Percentiles rank a stretch among this genome's conserved stretches.
These are phyloP conservation scores for Mesorhabditis belari DNA, from an alignment of 2,888 invertebrate species.

Conservation along the genomic window DNA sequence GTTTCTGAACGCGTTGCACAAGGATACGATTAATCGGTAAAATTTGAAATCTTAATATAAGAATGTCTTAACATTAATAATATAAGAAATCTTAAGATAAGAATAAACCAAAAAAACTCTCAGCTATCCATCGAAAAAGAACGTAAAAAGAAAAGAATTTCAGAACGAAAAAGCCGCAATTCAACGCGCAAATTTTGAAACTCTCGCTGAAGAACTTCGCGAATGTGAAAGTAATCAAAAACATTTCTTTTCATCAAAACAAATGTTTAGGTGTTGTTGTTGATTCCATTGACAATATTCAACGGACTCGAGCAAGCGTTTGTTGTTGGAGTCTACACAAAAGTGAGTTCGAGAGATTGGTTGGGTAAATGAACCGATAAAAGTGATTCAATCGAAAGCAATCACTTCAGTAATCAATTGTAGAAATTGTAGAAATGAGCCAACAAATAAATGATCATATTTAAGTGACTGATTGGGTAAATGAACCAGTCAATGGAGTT, in stretches of 20 bases:
- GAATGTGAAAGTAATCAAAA: conserved; percentile 3
- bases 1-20: conserved; percentile 80
- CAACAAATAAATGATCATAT: no score
- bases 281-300: conserved; percentile 90
- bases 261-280: conserved; percentile 64
- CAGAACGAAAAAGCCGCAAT: conserved; percentile 16
- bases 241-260: conserved; percentile 54
- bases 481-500: no score
- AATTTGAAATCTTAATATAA: background rate
- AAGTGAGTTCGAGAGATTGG: conserved; percentile 46
- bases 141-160: background rate
- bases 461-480: no score
- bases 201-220: conserved; percentile 1
- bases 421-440: background rate
- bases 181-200: conserved; percentile 28
- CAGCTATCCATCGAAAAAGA: no score
- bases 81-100: background rate
- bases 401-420: background rate
- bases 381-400: background rate
- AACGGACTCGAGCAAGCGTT: conserved; percentile 96
- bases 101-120: conserved; percentile 1
- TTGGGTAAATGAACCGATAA: no score
- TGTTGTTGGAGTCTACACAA: conserved; percentile 69
- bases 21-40: conserved; percentile 59
- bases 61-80: background rate